Percentiles rank a stretch among this genome's conserved stretches.
Evolutionary conservation across 2,113 vertebrate species (phyloP).

Genomic region (Ovis canadensis): DNA sequence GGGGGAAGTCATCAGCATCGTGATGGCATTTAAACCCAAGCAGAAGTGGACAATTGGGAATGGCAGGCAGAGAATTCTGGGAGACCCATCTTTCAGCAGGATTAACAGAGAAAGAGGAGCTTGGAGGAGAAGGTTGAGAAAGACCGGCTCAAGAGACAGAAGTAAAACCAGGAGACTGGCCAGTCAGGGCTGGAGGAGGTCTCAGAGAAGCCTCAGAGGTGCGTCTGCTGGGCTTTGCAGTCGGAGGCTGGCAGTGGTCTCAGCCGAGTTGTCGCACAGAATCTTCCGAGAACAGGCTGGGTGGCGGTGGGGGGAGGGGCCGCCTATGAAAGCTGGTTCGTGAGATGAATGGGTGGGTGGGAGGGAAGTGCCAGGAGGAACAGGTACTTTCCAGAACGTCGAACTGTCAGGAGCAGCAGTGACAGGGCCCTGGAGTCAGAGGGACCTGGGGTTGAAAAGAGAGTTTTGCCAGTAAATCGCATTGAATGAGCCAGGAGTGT

Average conservation of each 20-base stretch:
- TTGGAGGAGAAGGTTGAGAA: not conserved
- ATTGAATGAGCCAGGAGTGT: not conserved
- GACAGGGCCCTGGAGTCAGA: not conserved
- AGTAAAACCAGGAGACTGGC: not conserved
- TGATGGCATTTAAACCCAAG: not conserved
- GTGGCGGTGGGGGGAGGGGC: not conserved
- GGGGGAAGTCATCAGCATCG: not conserved
- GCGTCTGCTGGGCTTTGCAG: not conserved
- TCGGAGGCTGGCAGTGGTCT: not conserved
- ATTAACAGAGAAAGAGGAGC: not conserved
- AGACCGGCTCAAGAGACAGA: not conserved
- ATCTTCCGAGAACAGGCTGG: not conserved
- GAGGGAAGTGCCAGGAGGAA: not conserved
- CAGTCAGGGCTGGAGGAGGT: not conserved
- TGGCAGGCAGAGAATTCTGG: not conserved
- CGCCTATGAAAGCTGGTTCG: not conserved
- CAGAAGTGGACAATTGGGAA: not conserved
- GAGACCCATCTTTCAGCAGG: not conserved
- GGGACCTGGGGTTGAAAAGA: not conserved
- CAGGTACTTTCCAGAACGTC: not conserved
- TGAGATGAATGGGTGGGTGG: not conserved
- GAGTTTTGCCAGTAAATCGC: not conserved
- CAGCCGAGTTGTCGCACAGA: accelerated
- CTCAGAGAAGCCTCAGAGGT: not conserved
- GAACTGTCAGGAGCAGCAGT: not conserved